Evolutionary conservation across 1,140 invertebrate genomes (phyloP), one percentile per base, ranked within the genome.

Genomic region (Bombyx mori): DNA sequence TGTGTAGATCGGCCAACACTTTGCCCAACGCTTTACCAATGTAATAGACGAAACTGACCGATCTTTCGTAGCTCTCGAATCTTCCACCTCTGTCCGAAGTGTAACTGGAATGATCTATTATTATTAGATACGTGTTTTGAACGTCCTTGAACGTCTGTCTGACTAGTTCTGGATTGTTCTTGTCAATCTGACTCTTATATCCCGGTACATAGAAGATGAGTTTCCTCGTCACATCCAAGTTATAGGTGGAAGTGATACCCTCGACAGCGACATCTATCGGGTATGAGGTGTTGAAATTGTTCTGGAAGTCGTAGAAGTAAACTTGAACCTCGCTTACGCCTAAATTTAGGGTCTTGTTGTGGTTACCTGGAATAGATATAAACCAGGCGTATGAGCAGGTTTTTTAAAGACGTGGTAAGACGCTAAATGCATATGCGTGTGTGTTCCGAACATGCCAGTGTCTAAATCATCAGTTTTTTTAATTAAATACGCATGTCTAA

Each of bases 221-320:
- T 26, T 72, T 70, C 48, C 68, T 74, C 0, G 71, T 73, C 6
- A 71, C 48, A 51, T 86, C 83, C 22, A 86, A 59, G 51, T 80
- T 79, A 42, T 84, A 78, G 6, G 51, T 54, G 6, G 60, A 62
- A 8, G 66, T 72, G 44, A 86, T 64, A 0, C 66, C 63, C 12
- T 76, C 62, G 0, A 66, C 66, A 10, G 78, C 76, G 6, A 60
- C 58, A 8, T 77, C 68, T 3, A 84, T 77, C n/a, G 73, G 75
- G 44, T 68, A 82, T n/a, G 64, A 79, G 3, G 77, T 18, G 54
- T 83, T 81, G 61, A 75, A 69, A 47, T 86, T 77, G 59, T 86
- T 86, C 58, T 80, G 68, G 60, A 85, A 86, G 55, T 86, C 83
- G 56, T 86, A 85, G 62, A 86, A 70, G 54, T 68, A 83, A 0